A percentile compares a stretch with the other conserved stretches of the same genome.
phyloP scores from a whole-genome alignment of 2,888 invertebrate species.

The Tetanocera ferruginea region DNA sequence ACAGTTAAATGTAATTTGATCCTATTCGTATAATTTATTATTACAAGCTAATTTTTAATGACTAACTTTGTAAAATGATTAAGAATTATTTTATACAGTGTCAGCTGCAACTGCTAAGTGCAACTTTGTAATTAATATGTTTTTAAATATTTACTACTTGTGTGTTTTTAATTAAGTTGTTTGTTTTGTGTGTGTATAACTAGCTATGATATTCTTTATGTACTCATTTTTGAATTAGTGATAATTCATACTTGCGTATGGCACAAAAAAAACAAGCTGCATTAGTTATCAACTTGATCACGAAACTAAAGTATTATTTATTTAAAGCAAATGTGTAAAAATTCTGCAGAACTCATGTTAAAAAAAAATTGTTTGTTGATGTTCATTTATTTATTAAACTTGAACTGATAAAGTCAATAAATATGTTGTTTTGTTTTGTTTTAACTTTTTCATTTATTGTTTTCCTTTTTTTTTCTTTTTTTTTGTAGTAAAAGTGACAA shows the following conservation, averaged over 20 bases:
- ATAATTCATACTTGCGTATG: background rate
- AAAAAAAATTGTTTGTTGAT: conserved; percentile 7
- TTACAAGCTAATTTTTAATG: background rate
- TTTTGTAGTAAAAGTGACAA: conserved; percentile 12
- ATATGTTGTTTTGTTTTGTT: background rate
- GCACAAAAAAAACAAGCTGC: conserved; percentile 8
- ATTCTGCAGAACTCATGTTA: conserved; percentile 6
- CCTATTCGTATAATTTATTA: conserved; percentile 25
- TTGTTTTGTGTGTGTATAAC: conserved; percentile 3
- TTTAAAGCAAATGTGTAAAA: conserved; percentile 19
- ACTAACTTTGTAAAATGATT: conserved; percentile 3
- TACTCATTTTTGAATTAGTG: conserved; percentile 12
- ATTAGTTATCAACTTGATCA: conserved; percentile 22
- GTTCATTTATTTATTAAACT: conserved; percentile 17
- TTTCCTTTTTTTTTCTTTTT: background rate
- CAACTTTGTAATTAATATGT: background rate
- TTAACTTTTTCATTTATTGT: background rate
- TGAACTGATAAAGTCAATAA: background rate
- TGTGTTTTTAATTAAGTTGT: conserved; percentile 17
- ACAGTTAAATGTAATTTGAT: conserved; percentile 6
- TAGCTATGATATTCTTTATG: conserved; percentile 2
- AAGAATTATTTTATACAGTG: background rate
- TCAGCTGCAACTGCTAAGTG: background rate
- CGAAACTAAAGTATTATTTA: conserved; percentile 34
- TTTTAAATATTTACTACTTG: conserved; percentile 14